Evolutionary conservation across 2,113 vertebrate genomes (phyloP).

Genomic region (Pungitius pungitius): DNA sequence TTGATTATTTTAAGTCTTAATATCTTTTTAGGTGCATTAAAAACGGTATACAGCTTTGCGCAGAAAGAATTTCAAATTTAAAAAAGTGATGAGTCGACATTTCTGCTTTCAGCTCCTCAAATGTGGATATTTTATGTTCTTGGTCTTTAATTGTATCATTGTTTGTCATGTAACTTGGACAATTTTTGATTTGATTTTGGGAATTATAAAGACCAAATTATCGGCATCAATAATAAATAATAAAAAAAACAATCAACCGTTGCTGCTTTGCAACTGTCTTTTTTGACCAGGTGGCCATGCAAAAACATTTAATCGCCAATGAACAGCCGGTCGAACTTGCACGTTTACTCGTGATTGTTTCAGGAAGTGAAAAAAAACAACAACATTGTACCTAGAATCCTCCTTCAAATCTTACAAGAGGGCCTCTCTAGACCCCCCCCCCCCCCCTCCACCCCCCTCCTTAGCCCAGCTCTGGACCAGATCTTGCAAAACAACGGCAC

Average conservation of each 20-base stretch:
- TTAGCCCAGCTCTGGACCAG: constrained; percentile 7
- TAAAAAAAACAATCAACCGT: background rate
- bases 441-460: too few species aligned
- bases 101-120: background rate
- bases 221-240: background rate
- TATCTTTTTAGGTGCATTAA: background rate
- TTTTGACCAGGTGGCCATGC: background rate
- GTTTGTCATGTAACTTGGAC: background rate
- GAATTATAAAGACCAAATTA: background rate
- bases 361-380: constrained; percentile 19
- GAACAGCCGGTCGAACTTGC: background rate
- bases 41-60: background rate
- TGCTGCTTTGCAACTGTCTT: background rate
- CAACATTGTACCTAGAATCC: constrained; percentile 2
- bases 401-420: constrained; percentile 2
- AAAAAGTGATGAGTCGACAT: background rate
- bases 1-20: background rate
- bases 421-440: background rate
- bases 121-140: background rate
- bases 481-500: constrained; percentile 36
- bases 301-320: background rate
- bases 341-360: constrained; percentile 5
- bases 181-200: background rate
- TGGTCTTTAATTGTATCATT: background rate
- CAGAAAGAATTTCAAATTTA: background rate